Evolutionary conservation across 2,888 invertebrate genomes (phyloP), one percentile per base, ranked within the genome.

Genomic region (Drosophila mimica): DNA sequence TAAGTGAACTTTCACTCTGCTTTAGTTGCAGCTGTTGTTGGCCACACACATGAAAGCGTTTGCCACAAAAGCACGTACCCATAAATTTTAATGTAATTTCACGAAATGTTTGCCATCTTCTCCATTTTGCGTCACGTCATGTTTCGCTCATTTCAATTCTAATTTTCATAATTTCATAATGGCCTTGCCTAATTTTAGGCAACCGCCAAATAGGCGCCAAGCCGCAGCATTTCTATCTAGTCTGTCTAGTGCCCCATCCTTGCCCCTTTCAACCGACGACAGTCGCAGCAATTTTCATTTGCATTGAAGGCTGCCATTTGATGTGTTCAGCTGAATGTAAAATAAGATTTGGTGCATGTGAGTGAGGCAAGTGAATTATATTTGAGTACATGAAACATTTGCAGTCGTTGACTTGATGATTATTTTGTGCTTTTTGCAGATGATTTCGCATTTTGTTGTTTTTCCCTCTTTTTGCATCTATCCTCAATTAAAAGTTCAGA

Each of bases 401-500:
- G 83, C 74, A 71, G 56, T 58, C 65, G 51, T 54, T 60, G 63
- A 56, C 60, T 48, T 59, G 33, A 48, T 57, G 34, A 30, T 38
- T 25, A 52, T 58, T 31, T 30, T n/a, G 17, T 31, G 65, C 53
- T 46, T 31, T 51, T 53, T 58, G 62, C 40, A 28, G 49, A 51
- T 60, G 36, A 70, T 64, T 69, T 68, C 38, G 33, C 30, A 20
- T 48, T 51, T 20, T 31, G 15, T 20, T 43, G 36, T 25, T 25
- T 25, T 25, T 25, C 25, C 3, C 25, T 25, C 25, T 25, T 25
- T 25, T 25, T 25, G 71, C 88, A 84, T 89, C 88, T 85, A 64
- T 77, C 74, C 67, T 89, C 89, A 89, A 89, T 85, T 85, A 85
- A 89, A 89, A 88, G 82, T 84, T 85, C n/a, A 84, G 75, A 70